Evolutionary conservation across 2,797 vertebrate genomes (phyloP).

Genomic region (Glossophaga mutica): DNA sequence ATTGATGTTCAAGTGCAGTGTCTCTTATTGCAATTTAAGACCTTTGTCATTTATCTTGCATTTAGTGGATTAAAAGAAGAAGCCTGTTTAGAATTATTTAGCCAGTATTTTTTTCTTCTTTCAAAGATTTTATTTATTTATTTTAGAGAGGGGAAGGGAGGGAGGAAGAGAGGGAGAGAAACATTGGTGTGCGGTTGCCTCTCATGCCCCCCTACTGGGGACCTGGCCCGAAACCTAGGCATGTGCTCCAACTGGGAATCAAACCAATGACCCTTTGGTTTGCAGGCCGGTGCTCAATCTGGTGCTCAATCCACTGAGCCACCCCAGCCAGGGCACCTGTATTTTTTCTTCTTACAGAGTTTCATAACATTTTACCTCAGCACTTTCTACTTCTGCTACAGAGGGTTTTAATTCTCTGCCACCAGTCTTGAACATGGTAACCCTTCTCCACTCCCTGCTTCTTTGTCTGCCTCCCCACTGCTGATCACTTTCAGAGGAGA

Average conservation of each 20-base stretch:
- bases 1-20: neutral
- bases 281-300: no score
- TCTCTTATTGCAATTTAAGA: neutral
- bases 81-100: neutral
- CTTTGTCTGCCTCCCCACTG: fast-evolving
- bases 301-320: no score
- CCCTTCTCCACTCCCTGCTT: neutral
- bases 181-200: no score
- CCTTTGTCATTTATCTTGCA: neutral
- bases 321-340: no score
- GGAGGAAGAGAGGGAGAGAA: no score
- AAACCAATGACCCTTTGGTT: no score
- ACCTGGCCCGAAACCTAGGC: no score
- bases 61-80: neutral
- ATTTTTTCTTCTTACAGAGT: neutral
- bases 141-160: no score
- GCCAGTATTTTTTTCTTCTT: neutral
- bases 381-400: neutral
- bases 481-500: neutral
- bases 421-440: neutral
- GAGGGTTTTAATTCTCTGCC: neutral
- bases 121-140: no score
- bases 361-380: neutral
- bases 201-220: no score
- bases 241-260: no score